Percentiles rank a stretch among this genome's conserved stretches.
These are phyloP conservation scores for Noctua pronuba DNA, from an alignment of 2,888 invertebrate genomes.

Conservation along the genomic window DNA sequence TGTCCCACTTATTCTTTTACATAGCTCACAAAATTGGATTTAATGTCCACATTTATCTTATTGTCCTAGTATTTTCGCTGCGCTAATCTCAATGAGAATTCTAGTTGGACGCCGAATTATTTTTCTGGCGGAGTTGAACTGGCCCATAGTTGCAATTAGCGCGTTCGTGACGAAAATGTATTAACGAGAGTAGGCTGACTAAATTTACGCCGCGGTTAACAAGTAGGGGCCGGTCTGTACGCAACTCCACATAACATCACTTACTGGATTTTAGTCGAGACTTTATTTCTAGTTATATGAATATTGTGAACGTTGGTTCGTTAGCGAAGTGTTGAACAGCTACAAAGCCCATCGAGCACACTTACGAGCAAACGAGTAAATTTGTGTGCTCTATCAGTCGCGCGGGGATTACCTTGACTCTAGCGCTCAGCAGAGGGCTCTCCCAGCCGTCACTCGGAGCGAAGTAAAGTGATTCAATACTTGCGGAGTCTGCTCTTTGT, in stretches of 20 bases:
- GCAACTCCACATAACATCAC: constrained; percentile 20
- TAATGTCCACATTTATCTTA: constrained; percentile 61
- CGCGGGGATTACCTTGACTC: constrained; percentile 71
- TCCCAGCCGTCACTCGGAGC: constrained; percentile 54
- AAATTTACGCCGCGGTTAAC: constrained; percentile 44
- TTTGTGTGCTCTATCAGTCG: constrained; percentile 71
- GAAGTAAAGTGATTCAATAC: constrained; percentile 50
- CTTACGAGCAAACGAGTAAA: constrained; percentile 55
- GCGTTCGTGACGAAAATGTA: constrained; percentile 52
- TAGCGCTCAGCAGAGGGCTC: constrained; percentile 61
- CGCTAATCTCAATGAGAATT: constrained; percentile 28
- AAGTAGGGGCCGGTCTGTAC: constrained; percentile 33
- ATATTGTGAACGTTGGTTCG: constrained; percentile 24
- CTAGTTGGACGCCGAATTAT: constrained; percentile 37
- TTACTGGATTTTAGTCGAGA: constrained; percentile 20
- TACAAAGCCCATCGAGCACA: constrained; percentile 38
- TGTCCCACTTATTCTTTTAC: constrained; percentile 56
- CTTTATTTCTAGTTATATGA: constrained; percentile 7
- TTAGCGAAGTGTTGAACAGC: constrained; percentile 22
- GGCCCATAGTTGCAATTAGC: constrained; percentile 41
- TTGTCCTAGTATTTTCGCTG: constrained; percentile 33
- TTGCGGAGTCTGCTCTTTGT: constrained; percentile 20
- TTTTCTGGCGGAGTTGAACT: constrained; percentile 23
- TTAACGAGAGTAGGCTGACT: constrained; percentile 32
- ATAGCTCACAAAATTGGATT: constrained; percentile 49